phyloP scores from a whole-genome alignment of 2,113 vertebrate genomes.

The Ictalurus furcatus region DNA sequence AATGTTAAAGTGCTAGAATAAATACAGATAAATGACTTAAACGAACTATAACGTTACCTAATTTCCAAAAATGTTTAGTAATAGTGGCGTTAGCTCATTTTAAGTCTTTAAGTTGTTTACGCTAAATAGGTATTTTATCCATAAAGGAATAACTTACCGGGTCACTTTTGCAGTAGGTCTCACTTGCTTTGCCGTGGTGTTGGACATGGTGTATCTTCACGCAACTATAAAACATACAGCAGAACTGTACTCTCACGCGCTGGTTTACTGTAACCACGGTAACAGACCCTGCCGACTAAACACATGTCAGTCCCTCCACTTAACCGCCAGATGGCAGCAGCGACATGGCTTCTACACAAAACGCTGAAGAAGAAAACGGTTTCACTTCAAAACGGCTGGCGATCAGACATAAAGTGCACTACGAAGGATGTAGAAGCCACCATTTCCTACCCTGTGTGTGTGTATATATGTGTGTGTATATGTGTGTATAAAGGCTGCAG shows the following conservation, averaged over 20 bases:
- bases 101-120: neutral
- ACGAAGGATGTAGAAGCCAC: too few species aligned
- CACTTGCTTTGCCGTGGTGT: conserved; percentile 36
- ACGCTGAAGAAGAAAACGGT: neutral
- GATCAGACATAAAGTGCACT: neutral
- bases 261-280: conserved; percentile 53
- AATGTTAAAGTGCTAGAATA: neutral
- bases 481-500: neutral
- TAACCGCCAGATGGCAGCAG: conserved; percentile 1
- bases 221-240: neutral
- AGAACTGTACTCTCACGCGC: neutral
- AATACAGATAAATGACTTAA: neutral
- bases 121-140: neutral
- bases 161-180: conserved; percentile 50
- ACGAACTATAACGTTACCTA: neutral
- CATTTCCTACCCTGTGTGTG: neutral
- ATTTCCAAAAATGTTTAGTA: neutral
- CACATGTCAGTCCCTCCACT: neutral
- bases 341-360: neutral
- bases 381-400: neutral
- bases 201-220: conserved; percentile 44
- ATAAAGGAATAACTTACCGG: conserved; percentile 52
- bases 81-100: neutral
- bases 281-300: conserved; percentile 31
- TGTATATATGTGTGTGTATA: neutral